Evolutionary conservation across 2,888 invertebrate species (phyloP), one percentile per base, ranked within the genome.

Genomic region (Coremacera marginata): DNA sequence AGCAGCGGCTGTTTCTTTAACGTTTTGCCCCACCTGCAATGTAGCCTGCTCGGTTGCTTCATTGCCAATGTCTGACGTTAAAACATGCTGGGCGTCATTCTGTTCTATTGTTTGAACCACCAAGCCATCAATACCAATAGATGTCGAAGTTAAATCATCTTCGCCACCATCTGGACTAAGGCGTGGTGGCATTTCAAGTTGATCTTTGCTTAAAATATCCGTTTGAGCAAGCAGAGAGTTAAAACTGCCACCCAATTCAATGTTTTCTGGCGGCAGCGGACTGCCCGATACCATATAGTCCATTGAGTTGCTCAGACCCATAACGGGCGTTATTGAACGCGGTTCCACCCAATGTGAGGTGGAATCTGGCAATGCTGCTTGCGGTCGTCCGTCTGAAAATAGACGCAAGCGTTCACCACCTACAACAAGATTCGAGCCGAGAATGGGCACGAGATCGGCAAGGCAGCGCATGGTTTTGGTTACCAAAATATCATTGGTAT

Each of bases 121-220:
- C 31, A 70, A 31, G 11, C 51, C 73, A 65, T 73, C 73, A 11
- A 11, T 51, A 22, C 34, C 34, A 62, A 70, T 34, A 3, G 67
- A 16, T n/a, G 70, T 49, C 16, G 27, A 27, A 14, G 22, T 88
- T 71, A 87, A 89, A 80, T 93, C 90, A 81, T 94, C 94, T 89
- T 96, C 96, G 5, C 95, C 95, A 3, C 96, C 96, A 82, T 96
- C 95, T 0, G 96, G 96, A 49, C 95, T 93, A 14, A 94, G 93
- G 78, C 95, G 91, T 89, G 95, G 94, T 34, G 94, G 93, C 84
- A 95, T 89, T 19, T 52, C 86, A 65, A 77, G 77, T 84, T 85
- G 78, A 82, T 87, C 78, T 80, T 84, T 80, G 83, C 84, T 76
- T 84, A 88, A 82, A 83, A 89, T 75, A 85, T 60, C 77, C 11